phyloP scores from a whole-genome alignment of 1,140 invertebrate genomes.

The Drosophila parvula region DNA sequence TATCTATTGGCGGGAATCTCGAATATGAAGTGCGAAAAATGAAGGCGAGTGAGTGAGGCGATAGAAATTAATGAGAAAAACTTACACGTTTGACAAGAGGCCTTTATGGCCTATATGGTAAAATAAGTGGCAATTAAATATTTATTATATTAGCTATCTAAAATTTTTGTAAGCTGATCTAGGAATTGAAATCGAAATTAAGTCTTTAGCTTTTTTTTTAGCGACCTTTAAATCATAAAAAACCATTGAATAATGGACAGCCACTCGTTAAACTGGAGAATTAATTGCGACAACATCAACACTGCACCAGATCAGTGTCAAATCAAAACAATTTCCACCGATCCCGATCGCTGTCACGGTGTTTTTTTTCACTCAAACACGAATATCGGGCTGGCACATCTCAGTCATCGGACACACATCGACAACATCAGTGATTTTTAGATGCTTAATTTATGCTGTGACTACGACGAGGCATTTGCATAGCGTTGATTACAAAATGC shows the following conservation, averaged over 20 bases:
- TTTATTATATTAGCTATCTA: background rate
- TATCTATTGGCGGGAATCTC: constrained; percentile 56
- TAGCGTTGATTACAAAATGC: constrained; percentile 81
- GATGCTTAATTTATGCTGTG: constrained; percentile 76
- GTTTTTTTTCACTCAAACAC: constrained; percentile 23
- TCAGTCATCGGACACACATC: constrained; percentile 31
- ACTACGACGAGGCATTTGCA: constrained; percentile 62
- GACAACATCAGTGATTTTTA: constrained; percentile 45
- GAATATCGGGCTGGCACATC: constrained; percentile 31
- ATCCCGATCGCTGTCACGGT: constrained; percentile 59
- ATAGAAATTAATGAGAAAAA: constrained; percentile 53
- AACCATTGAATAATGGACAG: background rate
- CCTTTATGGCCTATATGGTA: no score
- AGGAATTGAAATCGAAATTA: background rate
- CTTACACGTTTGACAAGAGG: constrained; percentile 29
- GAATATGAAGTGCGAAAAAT: constrained; percentile 60
- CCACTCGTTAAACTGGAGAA: background rate
- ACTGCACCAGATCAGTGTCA: constrained; percentile 65
- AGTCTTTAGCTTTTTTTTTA: no score
- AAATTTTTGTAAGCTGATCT: background rate
- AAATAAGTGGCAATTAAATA: background rate
- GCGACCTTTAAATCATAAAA: background rate
- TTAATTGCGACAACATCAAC: constrained; percentile 33
- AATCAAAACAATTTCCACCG: constrained; percentile 62
- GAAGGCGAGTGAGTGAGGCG: background rate